Conservation (phyloP, 2,888 invertebrate species). For the Epistrophe grossulariae region DNA sequence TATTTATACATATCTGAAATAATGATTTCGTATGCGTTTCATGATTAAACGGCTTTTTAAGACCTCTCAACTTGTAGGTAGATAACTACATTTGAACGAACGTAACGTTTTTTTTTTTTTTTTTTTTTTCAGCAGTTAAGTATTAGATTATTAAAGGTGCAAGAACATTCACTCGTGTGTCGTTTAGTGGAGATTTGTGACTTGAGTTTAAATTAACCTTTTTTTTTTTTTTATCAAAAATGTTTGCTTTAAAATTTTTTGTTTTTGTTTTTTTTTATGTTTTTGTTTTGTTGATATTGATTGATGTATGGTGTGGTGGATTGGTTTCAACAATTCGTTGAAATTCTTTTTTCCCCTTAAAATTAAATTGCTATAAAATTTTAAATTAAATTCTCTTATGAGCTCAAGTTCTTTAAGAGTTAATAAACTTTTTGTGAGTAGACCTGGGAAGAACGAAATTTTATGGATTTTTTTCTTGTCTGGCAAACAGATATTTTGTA, state of each 20-base stretch:
- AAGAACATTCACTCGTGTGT: conserved; percentile 45
- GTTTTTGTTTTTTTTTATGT: neutral
- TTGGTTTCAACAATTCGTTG: neutral
- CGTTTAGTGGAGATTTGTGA: conserved; percentile 44
- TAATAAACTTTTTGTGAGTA: neutral
- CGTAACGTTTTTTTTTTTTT: conserved; percentile 16
- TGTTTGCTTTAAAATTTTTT: neutral
- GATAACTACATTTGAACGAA: conserved; percentile 16
- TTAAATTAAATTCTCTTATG: neutral
- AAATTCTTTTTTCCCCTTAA: neutral
- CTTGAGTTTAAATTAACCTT: conserved; percentile 28
- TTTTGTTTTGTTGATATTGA: conserved; percentile 6
- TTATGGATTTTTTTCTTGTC: no score
- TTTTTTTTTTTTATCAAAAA: conserved; percentile 13
- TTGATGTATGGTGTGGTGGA: conserved; percentile 2
- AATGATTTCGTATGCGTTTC: conserved; percentile 59
- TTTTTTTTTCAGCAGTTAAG: conserved; percentile 20
- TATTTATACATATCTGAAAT: neutral
- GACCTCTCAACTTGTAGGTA: neutral
- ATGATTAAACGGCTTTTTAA: conserved; percentile 37
- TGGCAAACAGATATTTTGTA: no score
- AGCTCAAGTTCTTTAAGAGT: neutral
- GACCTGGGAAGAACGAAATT: no score
- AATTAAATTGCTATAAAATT: neutral
- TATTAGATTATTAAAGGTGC: conserved; percentile 53